These are phyloP conservation scores for Conops quadrifasciatus DNA, from an alignment of 2,888 invertebrate species.

Conservation along the genomic window DNA sequence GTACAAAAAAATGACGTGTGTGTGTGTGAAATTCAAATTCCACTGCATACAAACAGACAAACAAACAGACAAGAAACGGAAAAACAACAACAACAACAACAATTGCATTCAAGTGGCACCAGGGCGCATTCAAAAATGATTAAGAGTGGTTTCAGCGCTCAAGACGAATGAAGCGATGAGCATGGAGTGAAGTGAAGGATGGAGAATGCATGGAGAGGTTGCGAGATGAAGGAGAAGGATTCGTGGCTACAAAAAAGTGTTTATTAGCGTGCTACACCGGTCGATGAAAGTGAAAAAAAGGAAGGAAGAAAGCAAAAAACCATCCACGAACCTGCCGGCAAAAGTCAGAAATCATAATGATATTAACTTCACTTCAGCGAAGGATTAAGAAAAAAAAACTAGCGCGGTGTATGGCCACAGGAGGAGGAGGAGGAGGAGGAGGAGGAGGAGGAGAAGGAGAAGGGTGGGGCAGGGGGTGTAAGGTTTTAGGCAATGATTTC, in stretches of 20 bases:
- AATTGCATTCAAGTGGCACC: not conserved
- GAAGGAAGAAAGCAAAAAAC: not conserved
- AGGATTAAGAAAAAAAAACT: no score
- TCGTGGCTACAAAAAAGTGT: constrained; percentile 28
- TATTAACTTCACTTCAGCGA: no score
- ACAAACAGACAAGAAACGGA: not conserved
- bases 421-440: no score
- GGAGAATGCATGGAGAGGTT: not conserved
- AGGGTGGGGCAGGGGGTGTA: no score
- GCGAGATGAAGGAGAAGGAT: not conserved
- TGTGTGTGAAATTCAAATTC: constrained; percentile 58
- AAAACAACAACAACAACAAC: not conserved
- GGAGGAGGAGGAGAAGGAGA: no score
- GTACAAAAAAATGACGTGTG: constrained; percentile 46
- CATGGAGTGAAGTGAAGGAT: not conserved
- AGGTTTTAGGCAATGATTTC: no score
- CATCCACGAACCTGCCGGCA: not conserved
- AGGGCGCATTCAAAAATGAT: not conserved
- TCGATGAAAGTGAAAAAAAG: not conserved
- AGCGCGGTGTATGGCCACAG: no score
- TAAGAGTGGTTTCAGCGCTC: no score
- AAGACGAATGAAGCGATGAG: not conserved
- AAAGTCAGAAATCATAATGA: not conserved
- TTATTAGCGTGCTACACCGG: constrained; percentile 24
- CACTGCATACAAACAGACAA: constrained; percentile 52